Percentiles rank a stretch among this genome's conserved stretches.
Conservation (phyloP, 2,888 invertebrate species). For the Chrysodeixis includens region DNA sequence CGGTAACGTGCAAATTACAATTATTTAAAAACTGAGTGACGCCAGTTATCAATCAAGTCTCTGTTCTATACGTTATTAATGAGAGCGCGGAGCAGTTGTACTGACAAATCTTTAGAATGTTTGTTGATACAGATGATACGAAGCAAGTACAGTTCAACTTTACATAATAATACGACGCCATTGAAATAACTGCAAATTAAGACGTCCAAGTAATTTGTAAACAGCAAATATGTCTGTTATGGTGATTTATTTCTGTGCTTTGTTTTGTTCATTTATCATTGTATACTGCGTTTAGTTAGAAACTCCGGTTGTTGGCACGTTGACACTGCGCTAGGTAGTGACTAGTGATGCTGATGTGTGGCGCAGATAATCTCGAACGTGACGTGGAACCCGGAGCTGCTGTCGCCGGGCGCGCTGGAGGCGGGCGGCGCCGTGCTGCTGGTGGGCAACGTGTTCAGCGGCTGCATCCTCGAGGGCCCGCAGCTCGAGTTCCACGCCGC, state of each 20-base stretch:
- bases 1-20: not conserved
- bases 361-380: conserved; percentile 93
- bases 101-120: conserved; percentile 32
- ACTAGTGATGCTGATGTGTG: not conserved
- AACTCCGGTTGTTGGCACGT: not conserved
- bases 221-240: not conserved
- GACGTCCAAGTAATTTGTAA: not conserved
- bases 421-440: conserved; percentile 92
- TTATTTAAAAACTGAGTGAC: conserved; percentile 6
- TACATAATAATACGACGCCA: not conserved
- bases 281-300: not conserved
- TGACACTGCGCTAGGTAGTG: not conserved
- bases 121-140: conserved; percentile 38
- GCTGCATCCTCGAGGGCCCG: conserved; percentile 96
- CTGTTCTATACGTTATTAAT: conserved; percentile 7
- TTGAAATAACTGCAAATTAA: not conserved
- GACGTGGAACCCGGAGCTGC: conserved; percentile 93
- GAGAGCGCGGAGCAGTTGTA: conserved; percentile 32
- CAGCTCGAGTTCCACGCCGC: conserved; percentile 93
- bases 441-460: conserved; percentile 94
- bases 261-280: not conserved
- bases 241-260: not conserved
- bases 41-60: conserved; percentile 12
- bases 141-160: not conserved
- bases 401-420: conserved; percentile 92